Conservation (phyloP, 2,113 vertebrate genomes). For the Eulemur rufifrons region DNA sequence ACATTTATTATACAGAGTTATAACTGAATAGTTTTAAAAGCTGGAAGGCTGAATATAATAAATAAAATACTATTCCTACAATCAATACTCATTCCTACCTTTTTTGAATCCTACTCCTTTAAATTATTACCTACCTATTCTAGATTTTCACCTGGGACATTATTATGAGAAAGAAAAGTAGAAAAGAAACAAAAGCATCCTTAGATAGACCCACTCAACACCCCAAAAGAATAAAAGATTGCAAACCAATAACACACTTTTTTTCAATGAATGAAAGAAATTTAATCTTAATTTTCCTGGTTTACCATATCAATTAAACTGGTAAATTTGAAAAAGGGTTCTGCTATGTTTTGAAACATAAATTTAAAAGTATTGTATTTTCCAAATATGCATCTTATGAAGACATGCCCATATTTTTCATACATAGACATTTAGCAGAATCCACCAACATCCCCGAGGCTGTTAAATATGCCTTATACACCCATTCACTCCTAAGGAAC, state of each 20-base stretch:
- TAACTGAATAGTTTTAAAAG: not conserved
- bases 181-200: not conserved
- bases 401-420: not conserved
- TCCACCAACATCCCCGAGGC: not conserved
- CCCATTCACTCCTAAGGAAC: not conserved
- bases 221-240: not conserved
- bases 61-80: not conserved
- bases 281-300: not conserved
- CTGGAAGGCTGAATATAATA: not conserved
- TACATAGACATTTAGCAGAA: not conserved
- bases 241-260: not conserved
- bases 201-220: not conserved
- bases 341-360: not conserved
- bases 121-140: not conserved
- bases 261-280: not conserved
- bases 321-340: not conserved
- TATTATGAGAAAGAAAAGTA: not conserved
- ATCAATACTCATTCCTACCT: not conserved
- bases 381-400: not conserved
- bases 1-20: not conserved
- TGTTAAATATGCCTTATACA: fast-evolving
- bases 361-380: not conserved
- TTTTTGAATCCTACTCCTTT: not conserved
- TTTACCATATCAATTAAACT: not conserved
- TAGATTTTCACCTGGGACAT: not conserved